A percentile compares a stretch with the other conserved stretches of the same genome.
Evolutionary conservation across 2,113 vertebrate species (phyloP).

Genomic region (Phalacrocorax brasilianus): DNA sequence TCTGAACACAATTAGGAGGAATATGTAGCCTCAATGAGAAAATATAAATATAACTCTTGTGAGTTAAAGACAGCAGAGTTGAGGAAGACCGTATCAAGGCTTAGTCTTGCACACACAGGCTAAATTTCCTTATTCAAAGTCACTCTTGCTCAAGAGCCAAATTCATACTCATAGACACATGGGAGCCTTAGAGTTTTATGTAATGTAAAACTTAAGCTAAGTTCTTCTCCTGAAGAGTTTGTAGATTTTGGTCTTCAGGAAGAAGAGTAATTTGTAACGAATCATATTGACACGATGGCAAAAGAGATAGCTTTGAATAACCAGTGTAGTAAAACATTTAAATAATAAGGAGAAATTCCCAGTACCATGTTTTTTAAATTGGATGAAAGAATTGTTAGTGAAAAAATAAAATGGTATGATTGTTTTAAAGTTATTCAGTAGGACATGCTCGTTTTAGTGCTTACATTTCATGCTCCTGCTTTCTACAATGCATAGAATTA

Average conservation of each 20-base stretch:
- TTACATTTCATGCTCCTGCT: slow-evolving; percentile 30
- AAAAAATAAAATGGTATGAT: neutral
- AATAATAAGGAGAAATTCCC: neutral
- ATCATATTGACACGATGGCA: neutral
- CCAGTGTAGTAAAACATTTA: neutral
- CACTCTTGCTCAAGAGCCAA: neutral
- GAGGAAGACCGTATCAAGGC: neutral
- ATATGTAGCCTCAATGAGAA: neutral
- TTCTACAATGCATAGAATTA: slow-evolving; percentile 6
- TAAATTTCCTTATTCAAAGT: neutral
- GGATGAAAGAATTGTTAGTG: neutral
- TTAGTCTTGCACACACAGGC: neutral
- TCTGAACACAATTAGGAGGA: neutral
- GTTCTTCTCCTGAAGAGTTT: neutral
- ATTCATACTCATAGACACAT: neutral
- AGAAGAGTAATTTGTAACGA: neutral
- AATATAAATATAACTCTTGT: neutral
- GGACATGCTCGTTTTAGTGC: neutral
- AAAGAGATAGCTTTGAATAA: neutral
- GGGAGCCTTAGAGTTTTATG: neutral
- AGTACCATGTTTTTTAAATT: neutral
- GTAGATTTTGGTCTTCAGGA: neutral
- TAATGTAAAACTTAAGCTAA: neutral
- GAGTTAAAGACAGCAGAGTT: neutral
- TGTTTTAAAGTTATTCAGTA: neutral